Percentiles rank a stretch among this genome's conserved stretches.
These are phyloP conservation scores for Pseudocheirus occidentalis DNA, from an alignment of 2,797 vertebrate species.

Conservation along the genomic window DNA sequence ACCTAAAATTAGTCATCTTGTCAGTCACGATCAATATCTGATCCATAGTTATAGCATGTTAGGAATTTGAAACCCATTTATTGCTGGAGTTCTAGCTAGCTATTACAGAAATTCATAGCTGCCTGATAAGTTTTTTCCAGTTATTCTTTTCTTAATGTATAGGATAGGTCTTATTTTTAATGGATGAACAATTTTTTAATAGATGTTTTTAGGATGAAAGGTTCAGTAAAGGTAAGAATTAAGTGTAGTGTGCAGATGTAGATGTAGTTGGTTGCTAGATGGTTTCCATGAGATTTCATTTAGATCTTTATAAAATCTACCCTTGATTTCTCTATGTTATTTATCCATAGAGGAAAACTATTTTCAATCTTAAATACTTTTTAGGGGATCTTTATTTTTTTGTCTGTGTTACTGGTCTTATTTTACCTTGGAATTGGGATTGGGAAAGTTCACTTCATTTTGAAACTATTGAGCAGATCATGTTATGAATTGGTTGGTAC, in stretches of 20 bases:
- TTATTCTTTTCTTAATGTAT: constrained; percentile 61
- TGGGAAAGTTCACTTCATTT: neutral
- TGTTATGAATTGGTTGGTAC: neutral
- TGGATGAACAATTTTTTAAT: constrained; percentile 73
- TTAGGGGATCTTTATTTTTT: neutral
- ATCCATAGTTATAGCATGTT: constrained; percentile 47
- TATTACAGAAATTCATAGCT: constrained; percentile 66
- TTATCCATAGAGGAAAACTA: neutral
- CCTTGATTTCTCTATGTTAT: neutral
- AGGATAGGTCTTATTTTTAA: constrained; percentile 70
- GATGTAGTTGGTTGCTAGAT: constrained; percentile 39
- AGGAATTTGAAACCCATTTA: constrained; percentile 46
- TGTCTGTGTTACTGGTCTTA: neutral
- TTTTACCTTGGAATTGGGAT: neutral
- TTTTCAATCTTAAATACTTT: neutral
- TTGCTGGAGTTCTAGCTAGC: constrained; percentile 45
- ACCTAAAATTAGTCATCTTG: constrained; percentile 27
- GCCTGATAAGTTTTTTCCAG: constrained; percentile 70
- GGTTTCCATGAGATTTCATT: constrained; percentile 49
- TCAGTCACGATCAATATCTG: constrained; percentile 50
- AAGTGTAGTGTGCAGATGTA: constrained; percentile 39
- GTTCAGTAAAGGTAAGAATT: constrained; percentile 67
- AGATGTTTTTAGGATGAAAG: constrained; percentile 75
- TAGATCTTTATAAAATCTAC: constrained; percentile 42
- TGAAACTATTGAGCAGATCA: neutral